Base-by-base conservation (phyloP, 2,797 vertebrate species). In the Botia almorhae region DNA sequence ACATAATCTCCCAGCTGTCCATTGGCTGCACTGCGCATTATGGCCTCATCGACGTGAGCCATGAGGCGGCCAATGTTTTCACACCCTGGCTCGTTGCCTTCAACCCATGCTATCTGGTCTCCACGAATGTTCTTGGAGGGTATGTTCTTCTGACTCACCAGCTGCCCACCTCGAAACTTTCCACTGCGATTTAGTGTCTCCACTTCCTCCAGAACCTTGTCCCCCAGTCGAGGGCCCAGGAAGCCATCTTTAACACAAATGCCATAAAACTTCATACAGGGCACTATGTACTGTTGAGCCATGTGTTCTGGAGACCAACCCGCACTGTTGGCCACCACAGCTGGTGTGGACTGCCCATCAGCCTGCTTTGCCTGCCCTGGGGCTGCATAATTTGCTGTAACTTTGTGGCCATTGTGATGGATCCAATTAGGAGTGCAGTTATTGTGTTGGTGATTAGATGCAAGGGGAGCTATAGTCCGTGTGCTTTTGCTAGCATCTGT, bases 101-200 rank as follows among this genome's bases (percentile, higher is more conserved):
- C 94, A 83, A 97, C 95, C 96, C 96, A 97, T 79, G 96, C 93
- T 21, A 98, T 96, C 93, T 96, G 95, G 91, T 97, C 96, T 0
- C 96, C 96, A 2, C 96, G 92, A 86, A 98, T 96, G 89, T 87
- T 95, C 61, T 90, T 85, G 0, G 96, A 93, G 0, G 96, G 95
- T 80, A 97, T 94, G 76, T 83, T 93, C 85, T 91, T 93, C 88
- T 96, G 96, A 90, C 94, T 96, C 72, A 96, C 96, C 65, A 97
- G 92, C 87, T 96, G 96, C 60, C 96, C 96, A 0, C 94, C 96
- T 0, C 90, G 88, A 83, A 97, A 95, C 80, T 92, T 95, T 50
- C 96, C 95, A 0, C 91, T 93, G 76, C 74, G 87, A 84, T 95
- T 94, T 2, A 98, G 88, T 6, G 76, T 86, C 84, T 95, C 94